Evolutionary conservation across 64 coral and sea anemone species (phyloP).

Genomic region (Platygyra sinensis): DNA sequence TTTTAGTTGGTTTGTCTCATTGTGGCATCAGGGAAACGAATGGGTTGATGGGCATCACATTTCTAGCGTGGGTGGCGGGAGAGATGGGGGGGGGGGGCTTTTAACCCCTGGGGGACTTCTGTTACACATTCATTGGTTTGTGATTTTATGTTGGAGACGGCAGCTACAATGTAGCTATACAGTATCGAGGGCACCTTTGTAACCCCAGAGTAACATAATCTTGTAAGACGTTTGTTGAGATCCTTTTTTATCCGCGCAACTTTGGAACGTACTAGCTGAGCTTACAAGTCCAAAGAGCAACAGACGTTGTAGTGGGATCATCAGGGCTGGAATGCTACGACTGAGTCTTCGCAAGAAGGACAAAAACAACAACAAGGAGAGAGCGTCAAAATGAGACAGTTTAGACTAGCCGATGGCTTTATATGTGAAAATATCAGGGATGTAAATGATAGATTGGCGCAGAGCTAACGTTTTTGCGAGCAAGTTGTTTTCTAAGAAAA

Average conservation of each 20-base stretch:
- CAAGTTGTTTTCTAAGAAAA: too few relatives aligned
- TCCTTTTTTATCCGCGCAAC: constrained; percentile 1
- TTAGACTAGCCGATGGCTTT: too few relatives aligned
- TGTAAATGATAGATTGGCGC: too few relatives aligned
- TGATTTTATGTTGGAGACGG: too few relatives aligned
- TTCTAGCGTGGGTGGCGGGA: background rate
- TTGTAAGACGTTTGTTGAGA: background rate
- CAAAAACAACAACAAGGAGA: background rate
- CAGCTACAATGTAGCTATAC: too few relatives aligned
- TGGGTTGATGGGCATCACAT: too few relatives aligned
- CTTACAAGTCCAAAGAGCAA: background rate
- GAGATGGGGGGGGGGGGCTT: background rate
- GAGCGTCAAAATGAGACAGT: background rate
- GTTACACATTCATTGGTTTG: too few relatives aligned
- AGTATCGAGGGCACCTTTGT: background rate
- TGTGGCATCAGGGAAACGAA: too few relatives aligned
- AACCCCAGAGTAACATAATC: background rate
- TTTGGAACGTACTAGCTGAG: constrained; percentile 12
- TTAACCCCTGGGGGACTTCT: too few relatives aligned
- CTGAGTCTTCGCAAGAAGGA: constrained; percentile 40
- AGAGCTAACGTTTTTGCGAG: too few relatives aligned
- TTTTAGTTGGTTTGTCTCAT: too few relatives aligned
- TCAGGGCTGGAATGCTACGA: constrained; percentile 20
- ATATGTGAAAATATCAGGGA: too few relatives aligned
- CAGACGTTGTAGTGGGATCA: constrained; percentile 11